Percentiles rank a stretch among this genome's conserved stretches.
Conservation (phyloP, 2,113 vertebrate species). For the Dromas ardeola region DNA sequence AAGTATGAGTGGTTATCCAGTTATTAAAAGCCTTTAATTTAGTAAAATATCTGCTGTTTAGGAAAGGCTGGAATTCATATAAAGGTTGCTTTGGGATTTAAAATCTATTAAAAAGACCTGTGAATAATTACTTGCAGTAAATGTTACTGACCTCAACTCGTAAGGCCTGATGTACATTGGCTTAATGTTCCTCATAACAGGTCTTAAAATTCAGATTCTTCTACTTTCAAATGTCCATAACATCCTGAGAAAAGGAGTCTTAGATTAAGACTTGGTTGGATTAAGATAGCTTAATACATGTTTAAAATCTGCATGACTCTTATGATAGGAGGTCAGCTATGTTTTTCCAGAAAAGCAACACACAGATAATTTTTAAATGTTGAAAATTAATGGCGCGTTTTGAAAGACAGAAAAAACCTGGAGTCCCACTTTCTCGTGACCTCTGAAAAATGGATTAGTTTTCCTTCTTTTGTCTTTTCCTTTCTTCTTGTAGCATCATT, state of each 20-base stretch:
- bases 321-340: not conserved
- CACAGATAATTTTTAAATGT: not conserved
- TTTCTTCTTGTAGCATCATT: not conserved
- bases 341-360: not conserved
- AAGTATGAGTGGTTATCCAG: not conserved
- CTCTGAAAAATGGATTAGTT: not conserved
- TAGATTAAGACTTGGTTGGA: not conserved
- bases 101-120: not conserved
- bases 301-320: not conserved
- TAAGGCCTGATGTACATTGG: not conserved
- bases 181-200: not conserved
- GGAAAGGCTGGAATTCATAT: not conserved
- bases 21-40: slow-evolving; percentile 6
- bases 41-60: slow-evolving; percentile 20
- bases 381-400: not conserved
- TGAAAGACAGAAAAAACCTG: not conserved
- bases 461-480: not conserved
- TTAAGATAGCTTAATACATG: not conserved
- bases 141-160: not conserved
- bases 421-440: not conserved
- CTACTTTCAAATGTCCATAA: not conserved
- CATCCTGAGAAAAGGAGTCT: not conserved
- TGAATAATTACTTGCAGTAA: slow-evolving; percentile 32
- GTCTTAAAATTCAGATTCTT: not conserved
- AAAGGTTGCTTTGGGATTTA: not conserved